These are phyloP conservation scores for Hippocampus comes DNA, from an alignment of 2,113 vertebrate genomes.

Conservation along the genomic window DNA sequence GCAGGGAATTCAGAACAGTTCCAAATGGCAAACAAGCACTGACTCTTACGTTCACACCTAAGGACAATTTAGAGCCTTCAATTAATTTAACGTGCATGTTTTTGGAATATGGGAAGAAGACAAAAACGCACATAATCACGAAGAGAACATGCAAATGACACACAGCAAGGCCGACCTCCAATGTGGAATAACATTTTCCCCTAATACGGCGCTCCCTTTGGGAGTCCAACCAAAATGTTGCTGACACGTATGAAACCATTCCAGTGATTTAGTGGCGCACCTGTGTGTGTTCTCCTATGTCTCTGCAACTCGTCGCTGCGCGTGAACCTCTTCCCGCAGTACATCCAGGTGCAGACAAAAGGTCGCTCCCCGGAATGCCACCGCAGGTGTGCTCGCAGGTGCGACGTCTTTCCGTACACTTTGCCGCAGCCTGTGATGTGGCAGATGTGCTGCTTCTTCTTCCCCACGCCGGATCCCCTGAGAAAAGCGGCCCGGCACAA, in stretches of 20 bases:
- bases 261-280: slow-evolving; percentile 60
- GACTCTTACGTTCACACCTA: too few species aligned
- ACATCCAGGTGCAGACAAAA: slow-evolving; percentile 98
- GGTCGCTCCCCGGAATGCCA: slow-evolving; percentile 99
- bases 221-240: neutral
- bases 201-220: neutral
- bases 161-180: too few species aligned
- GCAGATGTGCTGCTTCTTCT: slow-evolving; percentile 98
- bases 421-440: slow-evolving; percentile 97
- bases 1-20: too few species aligned
- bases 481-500: slow-evolving; percentile 34
- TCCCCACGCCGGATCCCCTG: slow-evolving; percentile 91
- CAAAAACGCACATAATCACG: too few species aligned
- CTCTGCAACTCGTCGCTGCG: slow-evolving; percentile 97
- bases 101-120: too few species aligned
- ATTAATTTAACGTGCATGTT: too few species aligned
- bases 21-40: too few species aligned
- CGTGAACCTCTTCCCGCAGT: slow-evolving; percentile 98
- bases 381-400: slow-evolving; percentile 96
- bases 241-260: neutral
- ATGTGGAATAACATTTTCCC: too few species aligned
- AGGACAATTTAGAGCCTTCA: too few species aligned
- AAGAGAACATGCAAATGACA: too few species aligned
- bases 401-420: slow-evolving; percentile 98
- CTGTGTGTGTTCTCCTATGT: slow-evolving; percentile 97